Conservation (phyloP, 2,113 vertebrate species). For the Tamias sibiricus region DNA sequence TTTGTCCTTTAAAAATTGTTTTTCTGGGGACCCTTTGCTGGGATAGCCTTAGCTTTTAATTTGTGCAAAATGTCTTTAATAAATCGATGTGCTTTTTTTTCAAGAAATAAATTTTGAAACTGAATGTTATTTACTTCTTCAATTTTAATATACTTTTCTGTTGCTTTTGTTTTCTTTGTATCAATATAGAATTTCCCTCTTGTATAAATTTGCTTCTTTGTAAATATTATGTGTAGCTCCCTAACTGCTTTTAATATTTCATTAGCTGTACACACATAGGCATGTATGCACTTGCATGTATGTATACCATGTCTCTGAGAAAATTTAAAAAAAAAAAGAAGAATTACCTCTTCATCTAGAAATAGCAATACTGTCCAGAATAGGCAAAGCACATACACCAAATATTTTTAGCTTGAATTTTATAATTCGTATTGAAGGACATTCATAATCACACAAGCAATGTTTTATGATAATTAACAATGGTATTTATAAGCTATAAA, state of each 20-base stretch:
- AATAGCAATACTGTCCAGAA: not conserved
- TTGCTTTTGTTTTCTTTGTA: not conserved
- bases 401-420: not conserved
- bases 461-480: not conserved
- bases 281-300: not conserved
- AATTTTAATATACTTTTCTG: not conserved
- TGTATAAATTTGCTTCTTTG: not conserved
- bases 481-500: not conserved
- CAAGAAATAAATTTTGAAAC: not conserved
- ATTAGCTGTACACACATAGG: rapidly evolving
- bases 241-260: not conserved
- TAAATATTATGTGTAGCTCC: not conserved
- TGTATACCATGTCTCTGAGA: not conserved
- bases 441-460: not conserved
- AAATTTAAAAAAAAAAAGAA: not conserved
- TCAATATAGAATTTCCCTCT: not conserved
- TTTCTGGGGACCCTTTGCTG: not conserved
- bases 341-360: not conserved
- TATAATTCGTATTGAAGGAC: not conserved
- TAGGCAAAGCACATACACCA: not conserved
- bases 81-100: not conserved
- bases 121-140: not conserved
- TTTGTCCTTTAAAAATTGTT: not conserved
- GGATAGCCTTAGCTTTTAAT: not conserved
- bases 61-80: not conserved